Evolutionary conservation across 2,797 vertebrate genomes (phyloP).

Genomic region (Erpetoichthys calabaricus): DNA sequence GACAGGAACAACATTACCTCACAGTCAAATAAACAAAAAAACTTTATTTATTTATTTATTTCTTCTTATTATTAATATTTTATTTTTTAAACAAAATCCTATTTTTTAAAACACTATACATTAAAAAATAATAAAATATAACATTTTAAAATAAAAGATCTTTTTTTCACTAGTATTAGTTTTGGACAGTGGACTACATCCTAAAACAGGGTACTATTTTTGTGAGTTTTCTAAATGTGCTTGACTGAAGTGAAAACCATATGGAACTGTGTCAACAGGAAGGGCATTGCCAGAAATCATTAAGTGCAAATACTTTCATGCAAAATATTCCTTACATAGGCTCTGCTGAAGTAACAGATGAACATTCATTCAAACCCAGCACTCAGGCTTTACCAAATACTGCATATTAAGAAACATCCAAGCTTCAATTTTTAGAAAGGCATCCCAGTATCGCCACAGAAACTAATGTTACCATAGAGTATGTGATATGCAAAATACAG

Average conservation of each 20-base stretch:
- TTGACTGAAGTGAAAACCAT: slow-evolving; percentile 33
- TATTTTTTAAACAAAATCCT: too few relatives aligned
- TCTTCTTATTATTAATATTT: too few relatives aligned
- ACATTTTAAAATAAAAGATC: slow-evolving; percentile 18
- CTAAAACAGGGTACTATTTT: slow-evolving; percentile 13
- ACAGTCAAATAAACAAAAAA: too few relatives aligned
- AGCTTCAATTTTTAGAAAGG: slow-evolving; percentile 3
- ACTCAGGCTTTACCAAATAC: slow-evolving; percentile 29
- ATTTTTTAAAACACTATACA: too few relatives aligned
- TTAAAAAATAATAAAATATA: too few relatives aligned
- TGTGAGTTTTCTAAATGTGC: slow-evolving; percentile 15
- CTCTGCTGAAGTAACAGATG: slow-evolving; percentile 33
- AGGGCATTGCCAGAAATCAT: slow-evolving; percentile 44
- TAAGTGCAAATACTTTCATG: slow-evolving; percentile 32
- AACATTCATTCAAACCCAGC: slow-evolving; percentile 41
- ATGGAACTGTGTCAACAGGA: slow-evolving; percentile 49
- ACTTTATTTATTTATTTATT: too few relatives aligned
- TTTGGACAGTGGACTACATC: slow-evolving; percentile 16
- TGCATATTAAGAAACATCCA: slow-evolving; percentile 4
- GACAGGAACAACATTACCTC: slow-evolving; percentile 2
- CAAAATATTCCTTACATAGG: slow-evolving; percentile 56
- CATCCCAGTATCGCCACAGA: slow-evolving; percentile 4
- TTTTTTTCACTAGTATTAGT: slow-evolving; percentile 23
- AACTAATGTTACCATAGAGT: slow-evolving; percentile 4
- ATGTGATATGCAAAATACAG: slow-evolving; percentile 1